phyloP scores from a whole-genome alignment of 2,797 vertebrate genomes.

The Echeneis naucrates region DNA sequence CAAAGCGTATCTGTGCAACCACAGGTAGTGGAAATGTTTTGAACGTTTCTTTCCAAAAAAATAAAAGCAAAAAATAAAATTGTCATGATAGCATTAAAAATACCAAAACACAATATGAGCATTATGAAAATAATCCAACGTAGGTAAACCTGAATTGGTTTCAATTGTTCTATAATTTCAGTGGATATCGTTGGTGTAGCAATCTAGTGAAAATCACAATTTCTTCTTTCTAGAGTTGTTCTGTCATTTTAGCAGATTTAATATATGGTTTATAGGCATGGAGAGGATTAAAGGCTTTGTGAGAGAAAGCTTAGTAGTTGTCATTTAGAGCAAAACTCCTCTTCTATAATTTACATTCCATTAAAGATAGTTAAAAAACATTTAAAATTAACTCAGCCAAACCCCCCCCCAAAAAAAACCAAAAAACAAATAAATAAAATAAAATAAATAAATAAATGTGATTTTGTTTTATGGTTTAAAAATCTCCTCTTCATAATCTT shows the following conservation, averaged over 20 bases:
- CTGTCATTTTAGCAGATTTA: conserved; percentile 60
- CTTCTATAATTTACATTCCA: conserved; percentile 39
- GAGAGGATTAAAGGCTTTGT: conserved; percentile 57
- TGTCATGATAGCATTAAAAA: background rate
- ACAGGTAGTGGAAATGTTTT: background rate
- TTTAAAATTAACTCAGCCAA: no score
- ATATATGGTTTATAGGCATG: conserved; percentile 38
- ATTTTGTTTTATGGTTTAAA: background rate
- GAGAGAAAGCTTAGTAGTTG: conserved; percentile 5
- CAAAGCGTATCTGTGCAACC: conserved; percentile 21
- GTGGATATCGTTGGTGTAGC: conserved; percentile 33
- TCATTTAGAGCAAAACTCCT: conserved; percentile 24
- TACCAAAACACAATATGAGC: background rate
- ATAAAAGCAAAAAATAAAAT: background rate
- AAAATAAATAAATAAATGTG: no score
- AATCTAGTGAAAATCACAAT: conserved; percentile 31
- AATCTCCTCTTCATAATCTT: background rate
- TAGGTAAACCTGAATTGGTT: conserved; percentile 14
- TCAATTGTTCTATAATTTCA: conserved; percentile 40
- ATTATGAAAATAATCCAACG: background rate
- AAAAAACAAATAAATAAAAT: no score
- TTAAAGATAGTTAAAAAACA: background rate
- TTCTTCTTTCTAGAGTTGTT: conserved; percentile 21
- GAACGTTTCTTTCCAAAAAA: no score
- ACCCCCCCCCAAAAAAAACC: no score